These are phyloP conservation scores for Drosophila greeni DNA, from an alignment of 2,888 invertebrate species.

Conservation along the genomic window DNA sequence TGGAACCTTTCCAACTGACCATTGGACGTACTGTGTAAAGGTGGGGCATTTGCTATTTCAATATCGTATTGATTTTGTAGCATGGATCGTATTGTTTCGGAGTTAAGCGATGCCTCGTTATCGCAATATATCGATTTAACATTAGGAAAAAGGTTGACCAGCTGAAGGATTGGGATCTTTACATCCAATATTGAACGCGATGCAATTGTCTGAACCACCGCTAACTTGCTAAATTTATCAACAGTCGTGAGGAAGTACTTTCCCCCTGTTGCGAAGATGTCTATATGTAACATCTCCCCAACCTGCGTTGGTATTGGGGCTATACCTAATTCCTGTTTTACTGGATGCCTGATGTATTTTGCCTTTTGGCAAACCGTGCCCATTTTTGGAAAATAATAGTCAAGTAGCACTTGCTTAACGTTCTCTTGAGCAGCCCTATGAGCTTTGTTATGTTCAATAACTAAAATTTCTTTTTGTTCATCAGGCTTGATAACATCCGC, in stretches of 20 bases:
- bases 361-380: conserved; percentile 1
- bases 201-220: conserved; percentile 2
- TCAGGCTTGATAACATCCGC: conserved; percentile 9
- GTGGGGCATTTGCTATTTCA: background rate
- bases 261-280: conserved; percentile 6
- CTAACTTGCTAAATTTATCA: conserved; percentile 12
- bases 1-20: conserved; percentile 1
- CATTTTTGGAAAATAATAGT: conserved; percentile 3
- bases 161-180: background rate
- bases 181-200: conserved; percentile 1
- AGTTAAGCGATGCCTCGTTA: conserved; percentile 4
- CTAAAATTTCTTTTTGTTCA: conserved; percentile 6
- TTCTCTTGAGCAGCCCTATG: background rate
- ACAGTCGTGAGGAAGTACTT: conserved; percentile 7
- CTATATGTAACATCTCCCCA: conserved; percentile 7
- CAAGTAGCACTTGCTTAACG: background rate
- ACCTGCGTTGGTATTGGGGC: conserved; percentile 4
- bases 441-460: conserved; percentile 2
- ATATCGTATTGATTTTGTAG: conserved; percentile 8
- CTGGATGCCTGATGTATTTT: background rate
- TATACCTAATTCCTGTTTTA: background rate
- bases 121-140: conserved; percentile 1
- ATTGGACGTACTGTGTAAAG: conserved; percentile 2
- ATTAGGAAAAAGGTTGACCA: background rate
- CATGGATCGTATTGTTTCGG: conserved; percentile 1